phyloP scores from a whole-genome alignment of 37 sponge, comb jelly and placozoan genomes.

The Lycopodina hypogea region DNA sequence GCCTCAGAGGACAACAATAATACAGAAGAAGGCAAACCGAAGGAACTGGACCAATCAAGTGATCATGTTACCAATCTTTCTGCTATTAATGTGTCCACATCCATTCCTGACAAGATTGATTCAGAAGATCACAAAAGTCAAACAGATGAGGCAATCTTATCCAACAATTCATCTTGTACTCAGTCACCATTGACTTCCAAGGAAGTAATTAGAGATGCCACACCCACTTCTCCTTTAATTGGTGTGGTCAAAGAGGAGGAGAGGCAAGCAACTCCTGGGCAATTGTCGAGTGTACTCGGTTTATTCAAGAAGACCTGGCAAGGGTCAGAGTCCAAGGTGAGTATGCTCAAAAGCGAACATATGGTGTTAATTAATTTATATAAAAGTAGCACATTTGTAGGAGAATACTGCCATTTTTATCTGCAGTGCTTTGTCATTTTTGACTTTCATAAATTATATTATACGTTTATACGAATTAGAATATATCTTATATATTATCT shows the following conservation, averaged over 20 bases:
- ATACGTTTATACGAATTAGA: too few relatives aligned
- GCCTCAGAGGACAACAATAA: background rate
- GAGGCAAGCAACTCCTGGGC: too few relatives aligned
- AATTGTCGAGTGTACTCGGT: too few relatives aligned
- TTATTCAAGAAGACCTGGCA: slow-evolving; percentile 23
- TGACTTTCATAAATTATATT: too few relatives aligned
- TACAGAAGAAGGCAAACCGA: background rate
- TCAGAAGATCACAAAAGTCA: background rate
- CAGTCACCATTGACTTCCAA: background rate
- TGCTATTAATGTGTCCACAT: background rate
- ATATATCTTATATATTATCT: too few relatives aligned
- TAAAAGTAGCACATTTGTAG: too few relatives aligned
- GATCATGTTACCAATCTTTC: background rate
- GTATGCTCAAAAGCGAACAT: too few relatives aligned
- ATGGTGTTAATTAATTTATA: too few relatives aligned
- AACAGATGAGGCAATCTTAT: background rate
- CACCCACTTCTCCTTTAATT: background rate
- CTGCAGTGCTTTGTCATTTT: too few relatives aligned
- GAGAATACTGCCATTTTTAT: too few relatives aligned
- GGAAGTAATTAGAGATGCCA: background rate
- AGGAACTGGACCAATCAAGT: background rate
- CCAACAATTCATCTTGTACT: too few relatives aligned
- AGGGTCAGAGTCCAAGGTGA: slow-evolving; percentile 8
- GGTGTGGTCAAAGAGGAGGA: background rate
- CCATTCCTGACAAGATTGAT: background rate